These are phyloP conservation scores for Pagetopsis macropterus DNA, from an alignment of 2,797 vertebrate species.

Conservation along the genomic window DNA sequence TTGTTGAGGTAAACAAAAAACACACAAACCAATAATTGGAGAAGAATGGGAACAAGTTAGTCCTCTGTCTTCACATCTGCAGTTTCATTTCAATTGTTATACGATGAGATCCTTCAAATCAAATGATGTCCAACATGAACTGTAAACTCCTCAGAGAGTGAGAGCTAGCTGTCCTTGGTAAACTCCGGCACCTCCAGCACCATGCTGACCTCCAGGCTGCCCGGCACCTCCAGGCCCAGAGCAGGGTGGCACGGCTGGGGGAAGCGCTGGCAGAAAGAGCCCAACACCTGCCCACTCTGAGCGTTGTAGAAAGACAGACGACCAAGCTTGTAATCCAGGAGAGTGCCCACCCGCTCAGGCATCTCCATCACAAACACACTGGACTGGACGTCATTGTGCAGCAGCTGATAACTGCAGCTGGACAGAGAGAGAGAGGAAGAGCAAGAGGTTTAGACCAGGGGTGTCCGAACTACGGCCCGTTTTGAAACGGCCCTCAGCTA, in stretches of 20 bases:
- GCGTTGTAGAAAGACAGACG: slow-evolving; percentile 91
- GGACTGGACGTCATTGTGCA: slow-evolving; percentile 85
- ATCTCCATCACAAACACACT: slow-evolving; percentile 85
- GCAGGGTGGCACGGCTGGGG: slow-evolving; percentile 85
- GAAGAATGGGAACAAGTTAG: not conserved
- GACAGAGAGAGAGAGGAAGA: slow-evolving; percentile 6
- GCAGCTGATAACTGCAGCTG: slow-evolving; percentile 90
- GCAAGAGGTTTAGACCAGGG: no score
- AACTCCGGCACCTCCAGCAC: slow-evolving; percentile 90
- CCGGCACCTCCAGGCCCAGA: slow-evolving; percentile 90
- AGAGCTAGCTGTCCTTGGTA: slow-evolving; percentile 84
- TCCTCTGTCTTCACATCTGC: slow-evolving; percentile 2
- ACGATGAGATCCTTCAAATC: slow-evolving; percentile 30
- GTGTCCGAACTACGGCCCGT: no score
- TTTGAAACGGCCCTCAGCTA: no score
- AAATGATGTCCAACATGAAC: slow-evolving; percentile 52
- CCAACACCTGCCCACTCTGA: slow-evolving; percentile 88
- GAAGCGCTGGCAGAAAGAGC: slow-evolving; percentile 85
- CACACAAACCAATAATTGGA: slow-evolving; percentile 11
- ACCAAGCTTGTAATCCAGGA: slow-evolving; percentile 88
- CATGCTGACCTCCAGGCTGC: slow-evolving; percentile 86
- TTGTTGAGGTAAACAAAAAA: slow-evolving; percentile 18
- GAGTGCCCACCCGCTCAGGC: slow-evolving; percentile 86
- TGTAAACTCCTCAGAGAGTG: slow-evolving; percentile 45
- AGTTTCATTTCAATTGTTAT: slow-evolving; percentile 7